These are phyloP conservation scores for Anodontia alba DNA, from an alignment of 2,888 invertebrate genomes.

Conservation along the genomic window DNA sequence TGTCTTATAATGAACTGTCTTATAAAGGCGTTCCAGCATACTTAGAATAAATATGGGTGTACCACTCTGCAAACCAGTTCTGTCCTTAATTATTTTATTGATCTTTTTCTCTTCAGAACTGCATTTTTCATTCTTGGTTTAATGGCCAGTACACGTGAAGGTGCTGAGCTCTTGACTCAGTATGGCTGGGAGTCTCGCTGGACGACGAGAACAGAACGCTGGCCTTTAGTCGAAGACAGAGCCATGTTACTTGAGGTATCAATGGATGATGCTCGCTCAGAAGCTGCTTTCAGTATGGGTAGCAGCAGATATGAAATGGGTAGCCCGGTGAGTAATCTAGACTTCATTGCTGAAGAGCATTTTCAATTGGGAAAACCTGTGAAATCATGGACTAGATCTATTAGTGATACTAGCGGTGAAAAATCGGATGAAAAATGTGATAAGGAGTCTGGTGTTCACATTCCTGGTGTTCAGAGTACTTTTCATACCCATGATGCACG, in stretches of 20 bases:
- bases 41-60: too few relatives aligned
- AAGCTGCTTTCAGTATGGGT: constrained; percentile 48
- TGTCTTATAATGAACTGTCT: too few relatives aligned
- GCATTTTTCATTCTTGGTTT: constrained; percentile 95
- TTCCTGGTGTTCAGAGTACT: constrained; percentile 25
- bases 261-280: constrained; percentile 54
- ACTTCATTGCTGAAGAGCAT: constrained; percentile 75
- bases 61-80: too few relatives aligned
- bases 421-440: constrained; percentile 52
- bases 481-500: constrained; percentile 40
- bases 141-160: constrained; percentile 92
- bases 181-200: constrained; percentile 89
- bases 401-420: constrained; percentile 28
- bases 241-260: constrained; percentile 61
- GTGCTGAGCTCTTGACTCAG: constrained; percentile 91
- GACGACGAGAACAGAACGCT: constrained; percentile 89
- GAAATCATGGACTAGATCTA: constrained; percentile 14
- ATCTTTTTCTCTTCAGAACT: too few relatives aligned
- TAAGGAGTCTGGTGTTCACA: constrained; percentile 53
- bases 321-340: constrained; percentile 62
- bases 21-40: too few relatives aligned
- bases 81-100: too few relatives aligned
- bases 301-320: constrained; percentile 44
- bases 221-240: constrained; percentile 77
- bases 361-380: constrained; percentile 40